Evolutionary conservation across 2,888 invertebrate genomes (phyloP).

Genomic region (Drosophila pseudotakahashii): DNA sequence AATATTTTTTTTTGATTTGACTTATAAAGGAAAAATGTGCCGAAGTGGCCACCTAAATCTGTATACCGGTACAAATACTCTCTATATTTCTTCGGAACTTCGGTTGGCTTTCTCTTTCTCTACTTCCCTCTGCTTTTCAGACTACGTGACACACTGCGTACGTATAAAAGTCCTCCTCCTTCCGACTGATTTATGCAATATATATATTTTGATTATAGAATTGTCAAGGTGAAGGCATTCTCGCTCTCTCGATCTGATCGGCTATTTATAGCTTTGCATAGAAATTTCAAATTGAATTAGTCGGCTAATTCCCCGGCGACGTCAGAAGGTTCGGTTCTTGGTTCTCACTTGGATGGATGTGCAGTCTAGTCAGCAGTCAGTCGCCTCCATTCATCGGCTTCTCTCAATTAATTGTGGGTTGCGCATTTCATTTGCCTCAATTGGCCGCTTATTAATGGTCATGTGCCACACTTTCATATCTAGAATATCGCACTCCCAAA

Average conservation of each 20-base stretch:
- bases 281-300: conserved; percentile 34
- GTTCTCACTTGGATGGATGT: conserved; percentile 27
- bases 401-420: conserved; percentile 42
- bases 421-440: conserved; percentile 47
- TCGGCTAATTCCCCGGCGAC: conserved; percentile 22
- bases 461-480: conserved; percentile 5
- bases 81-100: background rate
- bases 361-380: conserved; percentile 2
- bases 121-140: background rate
- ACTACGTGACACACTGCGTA: conserved; percentile 37
- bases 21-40: background rate
- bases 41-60: background rate
- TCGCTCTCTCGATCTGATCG: background rate
- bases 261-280: conserved; percentile 37
- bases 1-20: no score
- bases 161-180: conserved; percentile 37
- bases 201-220: conserved; percentile 42
- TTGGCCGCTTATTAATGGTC: conserved; percentile 47
- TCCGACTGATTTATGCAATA: conserved; percentile 52
- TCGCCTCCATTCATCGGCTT: conserved; percentile 10
- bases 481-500: background rate
- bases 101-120: conserved; percentile 1
- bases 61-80: background rate
- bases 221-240: conserved; percentile 47
- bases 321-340: conserved; percentile 18